phyloP scores from a whole-genome alignment of 2,888 invertebrate species.

The Lasioglossum morio region DNA sequence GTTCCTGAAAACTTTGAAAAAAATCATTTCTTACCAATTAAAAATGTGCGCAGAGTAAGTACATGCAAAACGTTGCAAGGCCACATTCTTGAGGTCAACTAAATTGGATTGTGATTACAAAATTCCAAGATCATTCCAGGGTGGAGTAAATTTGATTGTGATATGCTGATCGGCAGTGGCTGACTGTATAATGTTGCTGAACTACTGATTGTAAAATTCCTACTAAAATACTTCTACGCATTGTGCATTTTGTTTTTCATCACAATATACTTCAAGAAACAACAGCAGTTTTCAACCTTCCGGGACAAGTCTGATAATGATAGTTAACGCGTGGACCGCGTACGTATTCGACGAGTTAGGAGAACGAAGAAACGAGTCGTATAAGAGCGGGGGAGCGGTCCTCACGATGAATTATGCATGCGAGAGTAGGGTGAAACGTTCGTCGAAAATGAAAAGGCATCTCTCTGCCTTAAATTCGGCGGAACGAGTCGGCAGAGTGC shows the following conservation, averaged over 20 bases:
- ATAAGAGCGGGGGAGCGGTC: constrained; percentile 8
- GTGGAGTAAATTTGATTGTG: no score
- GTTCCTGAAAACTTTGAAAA: background rate
- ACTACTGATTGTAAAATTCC: no score
- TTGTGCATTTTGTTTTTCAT: no score
- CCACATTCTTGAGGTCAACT: no score
- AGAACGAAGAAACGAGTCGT: background rate
- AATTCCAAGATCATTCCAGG: no score
- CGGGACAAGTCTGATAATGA: background rate
- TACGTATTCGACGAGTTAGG: background rate
- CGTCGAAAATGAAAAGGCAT: constrained; percentile 36
- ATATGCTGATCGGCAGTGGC: no score
- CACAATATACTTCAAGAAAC: no score
- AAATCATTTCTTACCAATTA: background rate
- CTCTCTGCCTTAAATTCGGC: constrained; percentile 37
- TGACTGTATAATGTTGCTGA: no score
- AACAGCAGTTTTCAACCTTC: background rate
- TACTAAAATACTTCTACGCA: no score
- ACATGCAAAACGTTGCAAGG: no score
- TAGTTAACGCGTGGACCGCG: background rate
- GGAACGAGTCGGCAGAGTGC: constrained; percentile 31
- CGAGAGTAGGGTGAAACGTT: constrained; percentile 4
- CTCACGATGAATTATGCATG: constrained; percentile 48
- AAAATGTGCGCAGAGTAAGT: no score
- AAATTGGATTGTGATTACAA: no score